These are phyloP conservation scores for Sphyrna mokarran DNA, from an alignment of 2,113 vertebrate genomes.

Conservation along the genomic window DNA sequence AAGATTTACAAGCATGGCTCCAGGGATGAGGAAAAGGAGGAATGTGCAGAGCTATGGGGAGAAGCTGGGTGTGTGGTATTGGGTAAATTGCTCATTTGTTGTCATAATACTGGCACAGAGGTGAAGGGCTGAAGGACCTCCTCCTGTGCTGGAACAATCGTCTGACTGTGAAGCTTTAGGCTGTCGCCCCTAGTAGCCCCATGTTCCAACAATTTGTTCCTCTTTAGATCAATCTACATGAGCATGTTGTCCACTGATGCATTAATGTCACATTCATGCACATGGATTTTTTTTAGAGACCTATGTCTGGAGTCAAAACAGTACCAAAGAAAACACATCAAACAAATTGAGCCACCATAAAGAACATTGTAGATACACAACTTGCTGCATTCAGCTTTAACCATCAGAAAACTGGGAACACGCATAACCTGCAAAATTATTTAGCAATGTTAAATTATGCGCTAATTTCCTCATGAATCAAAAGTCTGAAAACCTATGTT, in stretches of 20 bases:
- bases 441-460: neutral
- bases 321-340: neutral
- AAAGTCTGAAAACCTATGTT: neutral
- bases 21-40: neutral
- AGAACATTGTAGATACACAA: neutral
- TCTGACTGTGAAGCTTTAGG: neutral
- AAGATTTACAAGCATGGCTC: no score
- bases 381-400: neutral
- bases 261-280: neutral
- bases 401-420: neutral
- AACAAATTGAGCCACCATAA: neutral
- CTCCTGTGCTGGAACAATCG: neutral
- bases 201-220: neutral
- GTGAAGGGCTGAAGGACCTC: neutral
- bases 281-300: neutral
- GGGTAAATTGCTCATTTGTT: neutral
- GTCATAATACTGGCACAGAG: neutral
- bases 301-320: neutral
- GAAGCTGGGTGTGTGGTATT: neutral
- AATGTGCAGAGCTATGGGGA: neutral
- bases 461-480: neutral
- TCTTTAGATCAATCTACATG: neutral
- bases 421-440: neutral
- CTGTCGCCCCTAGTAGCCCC: neutral
- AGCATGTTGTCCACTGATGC: neutral